Evolutionary conservation across 2,888 invertebrate species (phyloP), one percentile per base, ranked within the genome.

Genomic region (Doris montereyensis): DNA sequence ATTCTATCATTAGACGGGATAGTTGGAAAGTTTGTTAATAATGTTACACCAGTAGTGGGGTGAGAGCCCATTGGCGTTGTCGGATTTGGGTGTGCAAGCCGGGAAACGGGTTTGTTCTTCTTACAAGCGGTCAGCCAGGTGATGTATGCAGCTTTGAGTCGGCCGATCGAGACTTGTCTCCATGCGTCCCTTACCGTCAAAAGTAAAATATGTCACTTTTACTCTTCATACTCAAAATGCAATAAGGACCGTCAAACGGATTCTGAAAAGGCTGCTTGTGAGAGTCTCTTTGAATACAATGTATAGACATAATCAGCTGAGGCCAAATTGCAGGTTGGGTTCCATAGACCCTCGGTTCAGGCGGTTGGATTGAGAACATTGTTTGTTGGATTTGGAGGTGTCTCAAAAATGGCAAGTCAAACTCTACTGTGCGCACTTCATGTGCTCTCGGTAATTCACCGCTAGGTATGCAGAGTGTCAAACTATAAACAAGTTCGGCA

Each of bases 201-300:
- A 62, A 28, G 77, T 77, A 62, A 28, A 77, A 41, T 35, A 77
- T 41, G n/a, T n/a, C n/a, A n/a, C n/a, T n/a, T n/a, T 77, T 77
- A 62, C 72, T 65, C 60, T 41, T 62, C 10, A 13, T 62, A 62
- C 72, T 21, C 5, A 77, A 41, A 41, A 77, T 71, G 71, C 60
- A 35, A 41, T 35, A 58, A 41, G 71, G 77, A 41, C 77, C 77
- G 4, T 71, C 72, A 72, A 41, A 77, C 2, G 77, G 77, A 17
- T 62, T 71, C 41, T 77, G 77, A 26, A 77, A 62, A 24, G 77
- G 77, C 13, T 58, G 41, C 26, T 28, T 41, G 32, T 77, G 77
- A 13, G n/a, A 58, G 77, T 77, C 77, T n/a, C 2, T 58, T 52
- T 72, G 24, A 32, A 77, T 62, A 21, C n/a, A n/a, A n/a, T n/a